Evolutionary conservation across 2,113 vertebrate species (phyloP).

Genomic region (Turdus rufiventris): DNA sequence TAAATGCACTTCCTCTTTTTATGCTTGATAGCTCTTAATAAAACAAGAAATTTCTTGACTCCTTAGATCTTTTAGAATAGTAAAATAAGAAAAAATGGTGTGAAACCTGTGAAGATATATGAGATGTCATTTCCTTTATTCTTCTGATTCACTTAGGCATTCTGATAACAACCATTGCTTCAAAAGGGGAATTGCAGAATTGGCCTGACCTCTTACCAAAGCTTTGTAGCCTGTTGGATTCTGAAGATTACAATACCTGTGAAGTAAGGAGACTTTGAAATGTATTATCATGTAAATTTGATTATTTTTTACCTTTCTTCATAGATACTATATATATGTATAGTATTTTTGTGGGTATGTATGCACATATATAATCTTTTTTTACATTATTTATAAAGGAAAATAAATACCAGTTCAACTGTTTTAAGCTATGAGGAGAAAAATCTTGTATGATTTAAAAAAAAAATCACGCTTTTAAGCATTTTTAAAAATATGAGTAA

Average conservation of each 20-base stretch:
- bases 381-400: background rate
- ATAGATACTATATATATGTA: background rate
- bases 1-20: background rate
- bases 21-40: background rate
- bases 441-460: background rate
- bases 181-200: slow-evolving; percentile 92
- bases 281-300: background rate
- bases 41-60: background rate
- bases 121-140: background rate
- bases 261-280: slow-evolving; percentile 76
- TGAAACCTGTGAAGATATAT: background rate
- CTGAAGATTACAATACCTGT: slow-evolving; percentile 96
- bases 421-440: background rate
- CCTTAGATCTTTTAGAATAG: background rate
- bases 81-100: background rate
- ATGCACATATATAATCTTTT: background rate
- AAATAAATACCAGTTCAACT: background rate
- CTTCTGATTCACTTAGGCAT: slow-evolving; percentile 73
- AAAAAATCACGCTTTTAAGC: background rate
- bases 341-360: background rate
- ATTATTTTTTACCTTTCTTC: background rate
- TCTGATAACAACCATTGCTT: slow-evolving; percentile 96
- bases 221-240: slow-evolving; percentile 90
- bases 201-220: slow-evolving; percentile 96
- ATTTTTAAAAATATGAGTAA: background rate